Evolutionary conservation across 1,140 invertebrate species (phyloP).

Genomic region (Tetraneura akinire): DNA sequence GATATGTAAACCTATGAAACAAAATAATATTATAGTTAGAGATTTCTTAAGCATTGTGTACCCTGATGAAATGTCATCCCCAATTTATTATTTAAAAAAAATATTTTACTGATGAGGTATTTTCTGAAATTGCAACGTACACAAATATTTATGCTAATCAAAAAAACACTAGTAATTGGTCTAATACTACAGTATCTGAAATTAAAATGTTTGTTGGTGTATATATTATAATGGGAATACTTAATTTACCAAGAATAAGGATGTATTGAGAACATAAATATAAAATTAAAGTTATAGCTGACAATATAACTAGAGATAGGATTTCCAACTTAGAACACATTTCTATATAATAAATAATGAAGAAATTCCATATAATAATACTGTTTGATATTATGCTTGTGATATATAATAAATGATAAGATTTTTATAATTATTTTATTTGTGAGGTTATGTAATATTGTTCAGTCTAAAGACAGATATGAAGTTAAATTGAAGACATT

Average conservation of each 20-base stretch:
- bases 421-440: no score
- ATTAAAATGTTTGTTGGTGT: not conserved
- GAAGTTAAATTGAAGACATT: not conserved
- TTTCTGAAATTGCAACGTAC: not conserved
- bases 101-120: not conserved
- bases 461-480: not conserved
- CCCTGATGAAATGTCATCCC: not conserved
- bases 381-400: no score
- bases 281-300: not conserved
- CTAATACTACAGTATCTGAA: not conserved
- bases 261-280: not conserved
- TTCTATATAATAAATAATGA: not conserved
- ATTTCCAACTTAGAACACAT: not conserved
- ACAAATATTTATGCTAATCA: not conserved
- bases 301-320: not conserved
- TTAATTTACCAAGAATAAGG: not conserved
- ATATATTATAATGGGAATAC: not conserved
- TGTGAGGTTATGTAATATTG: no score
- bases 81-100: not conserved
- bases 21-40: not conserved
- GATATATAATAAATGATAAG: no score
- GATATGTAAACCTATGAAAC: not conserved
- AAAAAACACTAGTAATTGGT: not conserved
- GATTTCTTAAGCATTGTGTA: not conserved
- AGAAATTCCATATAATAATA: not conserved